Base-by-base conservation (phyloP, 2,113 vertebrate genomes). In the Hoplias malabaricus region DNA sequence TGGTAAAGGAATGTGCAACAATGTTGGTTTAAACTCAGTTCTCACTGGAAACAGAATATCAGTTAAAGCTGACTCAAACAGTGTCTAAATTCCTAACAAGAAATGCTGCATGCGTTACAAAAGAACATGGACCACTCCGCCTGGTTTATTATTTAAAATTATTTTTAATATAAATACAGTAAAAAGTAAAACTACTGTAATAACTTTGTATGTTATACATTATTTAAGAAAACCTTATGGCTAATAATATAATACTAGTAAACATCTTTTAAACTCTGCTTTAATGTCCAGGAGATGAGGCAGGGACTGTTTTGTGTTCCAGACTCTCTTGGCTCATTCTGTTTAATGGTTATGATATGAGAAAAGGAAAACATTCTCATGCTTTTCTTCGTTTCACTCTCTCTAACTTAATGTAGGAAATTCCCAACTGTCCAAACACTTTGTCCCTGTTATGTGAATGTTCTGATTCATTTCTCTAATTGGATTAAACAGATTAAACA, bases 21-120 rank as follows among this genome's bases (percentile, higher is more conserved):
- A 34, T 71, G 42, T 67, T 71, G 68, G 75, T 79, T 70, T 79
- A 70, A 59, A 71, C 76, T 68, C 27, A 43, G 56, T 53, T 23
- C 33, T 14, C 31, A 50, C 33, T 63, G 29, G 31, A 31, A 65
- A 38, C 50, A 75, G 46, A 62, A 73, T 43, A 33, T 75, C 43
- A 53, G 29, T 38, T 38, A 6, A n/a, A 36, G 23, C 19, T 34
- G 33, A 48, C 57, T 63, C 59, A 16, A 63, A 36, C 19, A 10
- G 14, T 14, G 27, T 10, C 5, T 13, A 19, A 6, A 33, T 19
- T 61, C 29, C 57, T 23, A 63, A 65, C 73, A 61, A 40, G 38
- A 75, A 66, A 42, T 75, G 29, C 7, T 53, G 40, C 38, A 46
- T 21, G 56, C 70, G n/a, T 59, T 72, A 40, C 16, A 21, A 21